Evolutionary conservation across 2,797 vertebrate species (phyloP).

Genomic region (Hemitrygon akajei): DNA sequence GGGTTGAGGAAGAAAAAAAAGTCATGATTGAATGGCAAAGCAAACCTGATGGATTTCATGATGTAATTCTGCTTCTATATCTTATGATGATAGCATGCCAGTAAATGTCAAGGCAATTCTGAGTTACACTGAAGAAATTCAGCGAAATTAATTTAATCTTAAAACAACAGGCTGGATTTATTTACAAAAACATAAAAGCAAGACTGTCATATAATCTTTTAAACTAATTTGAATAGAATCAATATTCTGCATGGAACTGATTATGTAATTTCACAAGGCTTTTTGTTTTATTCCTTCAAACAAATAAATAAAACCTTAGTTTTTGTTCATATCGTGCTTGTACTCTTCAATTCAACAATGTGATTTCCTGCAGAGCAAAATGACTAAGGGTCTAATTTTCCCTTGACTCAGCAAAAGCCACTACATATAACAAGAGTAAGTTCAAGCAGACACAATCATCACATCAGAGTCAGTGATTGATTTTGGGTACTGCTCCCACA

Average conservation of each 20-base stretch:
- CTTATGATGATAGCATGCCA: no score
- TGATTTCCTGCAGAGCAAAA: not conserved
- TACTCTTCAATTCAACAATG: not conserved
- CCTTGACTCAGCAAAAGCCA: not conserved
- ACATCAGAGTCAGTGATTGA: not conserved
- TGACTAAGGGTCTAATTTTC: not conserved
- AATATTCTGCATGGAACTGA: not conserved
- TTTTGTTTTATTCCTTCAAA: not conserved
- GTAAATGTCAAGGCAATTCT: not conserved
- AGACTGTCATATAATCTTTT: not conserved
- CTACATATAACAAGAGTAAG: not conserved
- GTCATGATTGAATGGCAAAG: no score
- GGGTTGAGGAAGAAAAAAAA: no score
- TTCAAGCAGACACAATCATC: not conserved
- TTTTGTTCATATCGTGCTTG: not conserved
- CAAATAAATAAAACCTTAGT: not conserved
- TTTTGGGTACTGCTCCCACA: not conserved
- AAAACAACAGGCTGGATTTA: not conserved
- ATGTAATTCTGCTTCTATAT: no score
- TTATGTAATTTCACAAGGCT: not conserved
- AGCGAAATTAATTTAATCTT: not conserved
- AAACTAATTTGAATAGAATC: not conserved
- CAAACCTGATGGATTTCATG: no score
- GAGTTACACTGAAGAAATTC: not conserved
- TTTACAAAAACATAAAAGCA: not conserved